Percentiles rank a stretch among this genome's conserved stretches.
Conservation (phyloP, 2,888 invertebrate species). For the Parnassius mnemosyne region DNA sequence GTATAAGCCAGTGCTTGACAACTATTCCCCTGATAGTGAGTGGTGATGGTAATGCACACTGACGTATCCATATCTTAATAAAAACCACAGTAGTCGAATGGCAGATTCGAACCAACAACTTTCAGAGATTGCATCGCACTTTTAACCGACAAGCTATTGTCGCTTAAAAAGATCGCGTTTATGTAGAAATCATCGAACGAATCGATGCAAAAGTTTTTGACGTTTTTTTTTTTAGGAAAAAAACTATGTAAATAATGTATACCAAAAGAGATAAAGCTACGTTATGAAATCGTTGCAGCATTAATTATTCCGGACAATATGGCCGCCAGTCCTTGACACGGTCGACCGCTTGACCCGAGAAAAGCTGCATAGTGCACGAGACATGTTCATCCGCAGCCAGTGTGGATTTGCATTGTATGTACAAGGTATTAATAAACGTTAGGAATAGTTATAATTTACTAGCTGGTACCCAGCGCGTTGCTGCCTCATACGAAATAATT, state of each 20-base stretch:
- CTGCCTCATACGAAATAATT: no score
- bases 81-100: no score
- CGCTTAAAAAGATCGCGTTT: not conserved
- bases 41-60: no score
- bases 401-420: not conserved
- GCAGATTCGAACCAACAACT: no score
- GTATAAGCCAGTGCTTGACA: no score
- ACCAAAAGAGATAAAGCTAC: not conserved
- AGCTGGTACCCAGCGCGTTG: no score
- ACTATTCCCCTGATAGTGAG: no score
- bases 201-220: not conserved
- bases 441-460: no score
- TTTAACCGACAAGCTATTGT: no score
- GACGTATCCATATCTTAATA: no score
- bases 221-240: no score
- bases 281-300: not conserved
- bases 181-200: not conserved
- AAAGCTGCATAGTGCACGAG: not conserved
- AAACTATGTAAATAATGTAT: not conserved
- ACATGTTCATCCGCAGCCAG: not conserved
- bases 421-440: not conserved
- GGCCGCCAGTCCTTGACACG: constrained; percentile 2
- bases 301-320: not conserved
- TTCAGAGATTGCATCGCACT: no score
- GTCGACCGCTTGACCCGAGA: constrained; percentile 1